Base-by-base conservation (phyloP, 2,113 vertebrate species). In the Eclectus roratus region DNA sequence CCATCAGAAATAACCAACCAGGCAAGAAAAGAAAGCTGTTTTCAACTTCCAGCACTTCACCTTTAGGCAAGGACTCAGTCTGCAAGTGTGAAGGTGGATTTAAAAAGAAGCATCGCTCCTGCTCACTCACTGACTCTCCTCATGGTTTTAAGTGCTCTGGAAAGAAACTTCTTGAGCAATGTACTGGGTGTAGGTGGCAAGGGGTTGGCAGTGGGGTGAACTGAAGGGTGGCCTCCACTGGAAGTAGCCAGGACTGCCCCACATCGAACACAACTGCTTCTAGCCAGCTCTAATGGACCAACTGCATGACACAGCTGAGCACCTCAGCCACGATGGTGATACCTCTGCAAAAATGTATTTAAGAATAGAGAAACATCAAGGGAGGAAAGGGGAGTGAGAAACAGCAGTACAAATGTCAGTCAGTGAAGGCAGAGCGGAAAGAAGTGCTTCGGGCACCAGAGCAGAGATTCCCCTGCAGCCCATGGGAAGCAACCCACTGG, bases 271-370 rank as follows among this genome's bases (percentile, higher is more conserved):
- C 5, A 77, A 31, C 20, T 53, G 43, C 68, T 68, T 79, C 17
- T 23, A 83, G n/a, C 24, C 61, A 69, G 24, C 41, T 66, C 29
- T 0, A 0, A 41, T 0, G 7, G 35, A 88, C 47, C 7, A 19
- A 63, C 7, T 0, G 0, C n/a, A 56, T 27, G 46, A 37, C 17
- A 49, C 9, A 35, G 52, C 43, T 16, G 25, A 88, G 55, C 46
- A 9, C 43, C 46, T 79, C 89, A 70, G 41, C 49, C 73, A 78
- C 27, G 6, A 20, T 1, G 9, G 44, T 43, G 16, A 46, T 4
- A 74, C 55, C 17, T 31, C 61, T 14, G 16, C 37, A 44, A 43
- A 89, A 64, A 33, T 4, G 5, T 21, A 17, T 50, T 69, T 55
- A 50, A 56, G 69, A 56, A 76, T 29, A 7, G 11, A 17, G 20